A percentile compares a stretch with the other conserved stretches of the same genome.
phyloP scores from a whole-genome alignment of 2,113 vertebrate species.

The Hymenochirus boettgeri region DNA sequence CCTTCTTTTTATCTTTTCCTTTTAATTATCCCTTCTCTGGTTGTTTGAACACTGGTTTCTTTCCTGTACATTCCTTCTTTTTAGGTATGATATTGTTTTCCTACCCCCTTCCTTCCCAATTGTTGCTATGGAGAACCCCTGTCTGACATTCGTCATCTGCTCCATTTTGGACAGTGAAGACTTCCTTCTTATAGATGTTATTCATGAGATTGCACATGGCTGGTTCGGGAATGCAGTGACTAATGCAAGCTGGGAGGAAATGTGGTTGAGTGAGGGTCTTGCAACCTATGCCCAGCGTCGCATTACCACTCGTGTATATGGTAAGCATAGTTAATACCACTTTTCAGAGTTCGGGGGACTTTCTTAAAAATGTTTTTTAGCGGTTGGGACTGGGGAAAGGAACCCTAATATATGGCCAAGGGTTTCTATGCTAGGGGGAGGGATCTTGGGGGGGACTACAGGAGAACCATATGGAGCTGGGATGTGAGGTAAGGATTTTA shows the following conservation, averaged over 20 bases:
- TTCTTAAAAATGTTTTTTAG: no score
- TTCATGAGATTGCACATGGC: conserved; percentile 92
- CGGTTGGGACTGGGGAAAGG: no score
- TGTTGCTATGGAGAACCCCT: conserved; percentile 98
- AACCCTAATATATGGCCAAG: no score
- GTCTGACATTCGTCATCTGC: conserved; percentile 95
- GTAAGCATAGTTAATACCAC: no score
- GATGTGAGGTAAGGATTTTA: no score
- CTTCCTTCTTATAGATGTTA: conserved; percentile 89
- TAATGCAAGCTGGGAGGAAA: conserved; percentile 95
- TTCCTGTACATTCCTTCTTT: neutral
- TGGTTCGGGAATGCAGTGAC: conserved; percentile 97
- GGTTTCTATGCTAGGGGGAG: no score
- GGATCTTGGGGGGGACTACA: no score
- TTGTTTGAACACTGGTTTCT: neutral
- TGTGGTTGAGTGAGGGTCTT: conserved; percentile 96
- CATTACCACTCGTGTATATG: conserved; percentile 87
- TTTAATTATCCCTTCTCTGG: no score
- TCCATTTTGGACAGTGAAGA: conserved; percentile 95
- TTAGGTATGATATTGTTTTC: conserved; percentile 94
- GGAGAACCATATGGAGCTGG: no score
- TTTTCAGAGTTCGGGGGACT: no score
- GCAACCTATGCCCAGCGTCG: conserved; percentile 93
- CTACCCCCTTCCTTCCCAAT: conserved; percentile 95
- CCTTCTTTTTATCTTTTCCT: no score